A percentile compares a stretch with the other conserved stretches of the same genome.
phyloP scores from a whole-genome alignment of 1,140 invertebrate species.

The Papilio dardanus region DNA sequence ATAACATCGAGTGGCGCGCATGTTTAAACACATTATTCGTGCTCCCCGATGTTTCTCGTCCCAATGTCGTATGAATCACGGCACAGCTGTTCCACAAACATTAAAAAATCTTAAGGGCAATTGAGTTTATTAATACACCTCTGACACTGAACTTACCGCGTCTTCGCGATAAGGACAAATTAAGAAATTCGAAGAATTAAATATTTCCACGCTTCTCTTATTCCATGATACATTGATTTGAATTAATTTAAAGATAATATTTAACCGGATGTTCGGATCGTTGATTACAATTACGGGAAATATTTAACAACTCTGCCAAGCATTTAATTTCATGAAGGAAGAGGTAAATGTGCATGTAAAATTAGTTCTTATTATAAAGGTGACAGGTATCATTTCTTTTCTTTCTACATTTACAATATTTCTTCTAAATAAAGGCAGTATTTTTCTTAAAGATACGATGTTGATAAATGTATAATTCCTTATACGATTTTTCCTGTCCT shows the following conservation, averaged over 20 bases:
- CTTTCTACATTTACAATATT: background rate
- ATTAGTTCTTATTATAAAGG: background rate
- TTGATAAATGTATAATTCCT: no score
- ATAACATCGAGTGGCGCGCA: slow-evolving; percentile 63
- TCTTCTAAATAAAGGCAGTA: background rate
- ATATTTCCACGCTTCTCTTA: slow-evolving; percentile 37
- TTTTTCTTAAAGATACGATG: no score
- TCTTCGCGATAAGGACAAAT: slow-evolving; percentile 40
- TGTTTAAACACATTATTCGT: slow-evolving; percentile 64
- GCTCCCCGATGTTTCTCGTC: slow-evolving; percentile 60
- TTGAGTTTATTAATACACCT: slow-evolving; percentile 52
- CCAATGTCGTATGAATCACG: slow-evolving; percentile 77
- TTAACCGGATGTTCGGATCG: slow-evolving; percentile 21
- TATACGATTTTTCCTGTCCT: no score
- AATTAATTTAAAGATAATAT: slow-evolving; percentile 18
- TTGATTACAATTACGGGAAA: slow-evolving; percentile 9
- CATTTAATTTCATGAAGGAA: slow-evolving; percentile 30
- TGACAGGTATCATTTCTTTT: background rate
- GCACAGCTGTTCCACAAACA: slow-evolving; percentile 74
- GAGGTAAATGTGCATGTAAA: background rate
- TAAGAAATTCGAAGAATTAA: slow-evolving; percentile 44
- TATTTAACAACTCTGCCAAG: background rate
- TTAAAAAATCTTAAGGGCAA: slow-evolving; percentile 74
- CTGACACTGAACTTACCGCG: slow-evolving; percentile 49
- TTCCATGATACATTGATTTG: slow-evolving; percentile 8